Conservation (phyloP, 2,797 vertebrate species). For the Thalassophryne amazonica region DNA sequence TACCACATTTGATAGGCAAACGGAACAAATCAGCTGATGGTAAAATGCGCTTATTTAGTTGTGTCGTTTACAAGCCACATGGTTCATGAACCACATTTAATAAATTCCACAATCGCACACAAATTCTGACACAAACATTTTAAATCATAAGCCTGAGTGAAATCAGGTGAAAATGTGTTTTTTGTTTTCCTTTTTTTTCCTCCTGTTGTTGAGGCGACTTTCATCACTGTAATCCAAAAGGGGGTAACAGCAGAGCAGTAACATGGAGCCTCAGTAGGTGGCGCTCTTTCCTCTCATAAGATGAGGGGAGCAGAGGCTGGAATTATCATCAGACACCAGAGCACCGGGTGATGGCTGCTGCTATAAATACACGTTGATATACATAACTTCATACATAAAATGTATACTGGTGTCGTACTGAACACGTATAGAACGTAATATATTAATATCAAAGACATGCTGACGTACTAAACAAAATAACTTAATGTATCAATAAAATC, state of each 20-base stretch:
- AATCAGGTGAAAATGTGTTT: neutral
- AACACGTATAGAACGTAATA: slow-evolving; percentile 77
- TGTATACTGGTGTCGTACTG: slow-evolving; percentile 69
- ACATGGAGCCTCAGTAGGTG: slow-evolving; percentile 52
- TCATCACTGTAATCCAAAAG: slow-evolving; percentile 13
- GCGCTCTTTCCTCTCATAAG: slow-evolving; percentile 54
- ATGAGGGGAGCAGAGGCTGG: slow-evolving; percentile 41
- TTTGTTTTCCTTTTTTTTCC: neutral
- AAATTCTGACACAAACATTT: neutral
- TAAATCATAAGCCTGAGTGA: slow-evolving; percentile 10
- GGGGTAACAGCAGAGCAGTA: slow-evolving; percentile 40
- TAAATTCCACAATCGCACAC: neutral
- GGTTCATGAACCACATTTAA: slow-evolving; percentile 15
- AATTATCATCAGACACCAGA: slow-evolving; percentile 58
- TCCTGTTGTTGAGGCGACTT: neutral
- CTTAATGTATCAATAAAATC: slow-evolving; percentile 74
- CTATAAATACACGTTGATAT: slow-evolving; percentile 78
- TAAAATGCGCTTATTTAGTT: slow-evolving; percentile 20
- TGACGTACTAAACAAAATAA: slow-evolving; percentile 78
- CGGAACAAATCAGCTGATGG: slow-evolving; percentile 36
- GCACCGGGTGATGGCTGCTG: slow-evolving; percentile 42
- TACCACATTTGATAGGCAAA: slow-evolving; percentile 49
- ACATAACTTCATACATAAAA: slow-evolving; percentile 71
- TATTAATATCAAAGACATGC: slow-evolving; percentile 82
- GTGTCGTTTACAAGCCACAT: slow-evolving; percentile 36